A percentile compares a stretch with the other conserved stretches of the same genome.
Conservation (phyloP, 1,140 invertebrate genomes). For the Solenopsis fugax region DNA sequence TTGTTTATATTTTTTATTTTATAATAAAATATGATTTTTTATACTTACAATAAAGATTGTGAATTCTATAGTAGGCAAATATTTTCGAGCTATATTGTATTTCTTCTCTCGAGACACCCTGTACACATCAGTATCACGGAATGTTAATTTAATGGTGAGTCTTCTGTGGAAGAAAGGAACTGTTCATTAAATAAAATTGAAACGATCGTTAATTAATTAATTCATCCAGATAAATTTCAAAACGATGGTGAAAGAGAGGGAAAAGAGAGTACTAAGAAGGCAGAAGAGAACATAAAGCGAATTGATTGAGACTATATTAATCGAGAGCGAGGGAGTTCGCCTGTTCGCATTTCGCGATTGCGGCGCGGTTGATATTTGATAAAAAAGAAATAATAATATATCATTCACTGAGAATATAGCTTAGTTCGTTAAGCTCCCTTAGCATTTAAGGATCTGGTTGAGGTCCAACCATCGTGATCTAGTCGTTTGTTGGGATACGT, state of each 20-base stretch:
- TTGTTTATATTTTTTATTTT: not conserved
- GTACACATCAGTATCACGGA: conserved; percentile 32
- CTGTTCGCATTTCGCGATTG: conserved; percentile 70
- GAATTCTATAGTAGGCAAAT: conserved; percentile 1
- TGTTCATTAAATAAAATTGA: conserved; percentile 26
- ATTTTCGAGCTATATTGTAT: not conserved
- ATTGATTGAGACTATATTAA: conserved; percentile 62
- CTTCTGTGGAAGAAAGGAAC: not conserved
- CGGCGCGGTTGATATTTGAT: conserved; percentile 74
- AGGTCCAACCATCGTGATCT: conserved; percentile 84
- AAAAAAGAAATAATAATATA: conserved; percentile 71
- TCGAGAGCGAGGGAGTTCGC: conserved; percentile 56
- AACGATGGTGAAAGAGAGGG: conserved; percentile 3
- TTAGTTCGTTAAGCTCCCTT: conserved; percentile 77
- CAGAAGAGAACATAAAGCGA: conserved; percentile 10
- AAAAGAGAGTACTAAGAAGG: not conserved
- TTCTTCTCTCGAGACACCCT: conserved; percentile 41
- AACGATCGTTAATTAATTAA: conserved; percentile 33
- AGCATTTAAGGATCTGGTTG: conserved; percentile 84
- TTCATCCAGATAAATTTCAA: not conserved
- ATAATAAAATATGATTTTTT: not conserved
- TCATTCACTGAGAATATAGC: conserved; percentile 74
- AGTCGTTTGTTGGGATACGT: conserved; percentile 82
- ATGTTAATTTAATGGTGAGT: conserved; percentile 50
- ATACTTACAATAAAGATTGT: not conserved